A percentile compares a stretch with the other conserved stretches of the same genome.
These are phyloP conservation scores for Puma concolor DNA, from an alignment of 2,113 vertebrate genomes.

Conservation along the genomic window DNA sequence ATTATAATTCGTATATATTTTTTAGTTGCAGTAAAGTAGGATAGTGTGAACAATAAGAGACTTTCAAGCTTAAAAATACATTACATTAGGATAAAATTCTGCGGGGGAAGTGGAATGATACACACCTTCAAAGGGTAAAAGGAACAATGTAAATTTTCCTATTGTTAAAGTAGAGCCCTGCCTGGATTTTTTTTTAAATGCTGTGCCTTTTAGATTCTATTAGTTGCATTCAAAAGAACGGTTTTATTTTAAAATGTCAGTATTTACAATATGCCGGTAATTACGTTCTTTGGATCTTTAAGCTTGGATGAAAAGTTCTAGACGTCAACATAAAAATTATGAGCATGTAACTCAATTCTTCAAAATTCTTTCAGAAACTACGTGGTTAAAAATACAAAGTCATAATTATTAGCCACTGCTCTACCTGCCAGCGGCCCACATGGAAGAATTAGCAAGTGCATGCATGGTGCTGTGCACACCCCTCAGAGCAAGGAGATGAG, in stretches of 20 bases:
- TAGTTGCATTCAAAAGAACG: conserved; percentile 27
- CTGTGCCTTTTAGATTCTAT: conserved; percentile 30
- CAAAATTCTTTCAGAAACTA: conserved; percentile 41
- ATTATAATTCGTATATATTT: neutral
- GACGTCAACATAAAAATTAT: conserved; percentile 30
- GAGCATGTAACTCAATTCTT: conserved; percentile 22
- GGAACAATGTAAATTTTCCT: neutral
- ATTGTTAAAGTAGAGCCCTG: neutral
- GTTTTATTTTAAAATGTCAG: conserved; percentile 42
- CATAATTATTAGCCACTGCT: neutral
- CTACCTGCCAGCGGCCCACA: neutral
- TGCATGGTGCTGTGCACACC: fast-evolving
- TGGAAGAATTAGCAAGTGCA: neutral
- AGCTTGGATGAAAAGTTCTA: conserved; percentile 32
- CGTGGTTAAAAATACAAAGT: neutral
- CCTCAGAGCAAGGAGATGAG: neutral
- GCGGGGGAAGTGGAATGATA: neutral
- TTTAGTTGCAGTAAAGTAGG: conserved; percentile 42
- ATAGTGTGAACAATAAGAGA: neutral
- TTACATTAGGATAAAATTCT: conserved; percentile 12
- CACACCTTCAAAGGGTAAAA: neutral
- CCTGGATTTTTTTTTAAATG: neutral
- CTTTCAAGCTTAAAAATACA: conserved; percentile 42
- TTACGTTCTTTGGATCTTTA: conserved; percentile 34
- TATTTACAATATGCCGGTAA: conserved; percentile 55